These are phyloP conservation scores for Plemyria rubiginata DNA, from an alignment of 2,888 invertebrate genomes.

Conservation along the genomic window DNA sequence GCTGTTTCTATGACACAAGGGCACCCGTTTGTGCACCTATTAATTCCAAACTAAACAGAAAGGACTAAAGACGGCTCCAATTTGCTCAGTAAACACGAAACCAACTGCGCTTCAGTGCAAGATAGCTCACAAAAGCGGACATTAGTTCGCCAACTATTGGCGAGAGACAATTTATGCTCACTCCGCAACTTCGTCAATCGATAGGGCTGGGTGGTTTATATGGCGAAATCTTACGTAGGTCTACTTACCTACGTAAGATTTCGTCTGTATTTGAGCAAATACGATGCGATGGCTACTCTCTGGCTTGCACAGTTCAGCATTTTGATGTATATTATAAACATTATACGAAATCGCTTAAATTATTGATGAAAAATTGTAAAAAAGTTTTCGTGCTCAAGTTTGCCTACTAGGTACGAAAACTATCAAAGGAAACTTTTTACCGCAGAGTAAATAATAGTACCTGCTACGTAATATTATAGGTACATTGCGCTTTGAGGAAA, in stretches of 20 bases:
- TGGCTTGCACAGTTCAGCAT: too few relatives aligned
- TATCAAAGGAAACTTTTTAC: too few relatives aligned
- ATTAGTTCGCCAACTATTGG: slow-evolving; percentile 64
- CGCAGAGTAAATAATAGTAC: too few relatives aligned
- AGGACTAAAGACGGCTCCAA: slow-evolving; percentile 52
- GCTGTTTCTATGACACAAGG: slow-evolving; percentile 16
- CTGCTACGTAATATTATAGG: too few relatives aligned
- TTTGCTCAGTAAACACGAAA: slow-evolving; percentile 58
- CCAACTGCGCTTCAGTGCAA: slow-evolving; percentile 56
- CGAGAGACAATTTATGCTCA: slow-evolving; percentile 65
- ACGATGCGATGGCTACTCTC: too few relatives aligned
- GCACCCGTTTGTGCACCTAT: slow-evolving; percentile 41
- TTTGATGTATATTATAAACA: too few relatives aligned
- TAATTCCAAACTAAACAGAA: slow-evolving; percentile 48
- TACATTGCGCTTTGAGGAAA: not conserved
- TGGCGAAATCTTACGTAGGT: not conserved
- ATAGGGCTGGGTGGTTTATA: slow-evolving; percentile 44
- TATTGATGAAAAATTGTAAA: too few relatives aligned
- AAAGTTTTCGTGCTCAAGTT: too few relatives aligned
- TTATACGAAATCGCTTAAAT: too few relatives aligned
- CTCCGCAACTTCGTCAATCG: slow-evolving; percentile 59
- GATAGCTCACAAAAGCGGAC: slow-evolving; percentile 61
- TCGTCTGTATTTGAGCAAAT: too few relatives aligned
- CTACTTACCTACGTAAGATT: too few relatives aligned
- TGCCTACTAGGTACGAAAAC: too few relatives aligned